A percentile compares a stretch with the other conserved stretches of the same genome.
These are phyloP conservation scores for Meloe dianella DNA, from an alignment of 2,888 invertebrate genomes.

Conservation along the genomic window DNA sequence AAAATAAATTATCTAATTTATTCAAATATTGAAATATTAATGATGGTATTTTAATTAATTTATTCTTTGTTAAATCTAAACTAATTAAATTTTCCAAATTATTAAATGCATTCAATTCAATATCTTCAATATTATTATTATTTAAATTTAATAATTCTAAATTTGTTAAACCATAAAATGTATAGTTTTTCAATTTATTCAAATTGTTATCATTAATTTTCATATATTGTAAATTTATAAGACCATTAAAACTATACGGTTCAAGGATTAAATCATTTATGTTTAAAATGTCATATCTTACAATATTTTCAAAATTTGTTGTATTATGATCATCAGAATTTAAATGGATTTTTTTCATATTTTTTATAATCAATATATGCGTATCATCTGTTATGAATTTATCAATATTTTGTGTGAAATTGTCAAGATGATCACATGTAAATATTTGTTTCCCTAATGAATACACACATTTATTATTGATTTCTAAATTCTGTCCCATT, in stretches of 20 bases:
- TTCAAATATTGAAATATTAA: constrained; percentile 24
- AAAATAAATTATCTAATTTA: constrained; percentile 25
- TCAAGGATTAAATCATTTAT: background rate
- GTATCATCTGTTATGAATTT: background rate
- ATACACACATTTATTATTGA: background rate
- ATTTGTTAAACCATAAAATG: constrained; percentile 18
- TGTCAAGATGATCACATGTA: background rate
- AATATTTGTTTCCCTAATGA: background rate
- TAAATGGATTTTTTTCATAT: background rate
- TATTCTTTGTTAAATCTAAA: constrained; percentile 28
- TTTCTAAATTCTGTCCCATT: background rate
- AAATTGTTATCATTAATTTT: constrained; percentile 14
- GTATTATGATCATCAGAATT: background rate
- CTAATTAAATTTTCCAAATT: constrained; percentile 20
- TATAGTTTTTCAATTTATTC: constrained; percentile 14
- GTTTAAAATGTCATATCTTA: background rate
- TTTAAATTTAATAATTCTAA: constrained; percentile 27
- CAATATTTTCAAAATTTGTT: background rate
- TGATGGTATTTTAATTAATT: constrained; percentile 21
- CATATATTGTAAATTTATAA: background rate
- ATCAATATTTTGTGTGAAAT: background rate
- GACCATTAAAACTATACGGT: background rate
- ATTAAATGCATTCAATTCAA: constrained; percentile 26
- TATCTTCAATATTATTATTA: constrained; percentile 26
- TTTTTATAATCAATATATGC: constrained; percentile 6